Conservation (phyloP, 2,888 invertebrate species). For the Drosophila niveifrons region DNA sequence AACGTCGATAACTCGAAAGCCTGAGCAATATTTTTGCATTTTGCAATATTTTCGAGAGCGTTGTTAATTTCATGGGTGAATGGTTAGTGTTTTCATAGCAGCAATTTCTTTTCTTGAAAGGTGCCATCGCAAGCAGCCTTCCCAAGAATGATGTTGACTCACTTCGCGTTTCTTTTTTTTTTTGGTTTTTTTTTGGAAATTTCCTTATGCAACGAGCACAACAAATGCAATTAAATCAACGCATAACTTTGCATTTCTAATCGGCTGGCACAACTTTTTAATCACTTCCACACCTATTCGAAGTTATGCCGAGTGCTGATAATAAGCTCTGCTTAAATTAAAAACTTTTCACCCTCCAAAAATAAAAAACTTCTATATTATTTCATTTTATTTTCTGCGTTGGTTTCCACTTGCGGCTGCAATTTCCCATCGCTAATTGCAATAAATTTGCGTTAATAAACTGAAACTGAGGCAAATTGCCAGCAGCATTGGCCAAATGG, state of each 20-base stretch:
- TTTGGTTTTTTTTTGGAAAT: conserved; percentile 1
- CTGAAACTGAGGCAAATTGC: conserved; percentile 64
- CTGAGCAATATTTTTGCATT: conserved; percentile 78
- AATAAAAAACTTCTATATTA: conserved; percentile 35
- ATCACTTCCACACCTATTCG: conserved; percentile 70
- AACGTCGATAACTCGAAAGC: conserved; percentile 47
- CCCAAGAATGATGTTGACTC: conserved; percentile 7
- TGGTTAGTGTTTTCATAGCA: conserved; percentile 68
- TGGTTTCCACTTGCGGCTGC: conserved; percentile 46
- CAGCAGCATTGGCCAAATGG: conserved; percentile 56
- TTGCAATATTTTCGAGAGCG: conserved; percentile 78
- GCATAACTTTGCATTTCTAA: conserved; percentile 75
- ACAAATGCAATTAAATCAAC: conserved; percentile 59
- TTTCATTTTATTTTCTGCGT: conserved; percentile 30
- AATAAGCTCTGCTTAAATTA: conserved; percentile 78
- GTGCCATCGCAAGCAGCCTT: conserved; percentile 39
- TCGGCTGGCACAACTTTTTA: conserved; percentile 70
- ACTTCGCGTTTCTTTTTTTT: conserved; percentile 1
- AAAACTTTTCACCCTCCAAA: conserved; percentile 66
- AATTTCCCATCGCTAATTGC: conserved; percentile 70
- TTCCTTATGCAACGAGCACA: conserved; percentile 16
- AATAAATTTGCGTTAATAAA: conserved; percentile 79
- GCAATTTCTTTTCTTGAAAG: conserved; percentile 58
- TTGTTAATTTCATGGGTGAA: conserved; percentile 84
- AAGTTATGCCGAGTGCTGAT: conserved; percentile 58